These are phyloP conservation scores for Batillaria attramentaria DNA, from an alignment of 1,140 invertebrate genomes.

Conservation along the genomic window DNA sequence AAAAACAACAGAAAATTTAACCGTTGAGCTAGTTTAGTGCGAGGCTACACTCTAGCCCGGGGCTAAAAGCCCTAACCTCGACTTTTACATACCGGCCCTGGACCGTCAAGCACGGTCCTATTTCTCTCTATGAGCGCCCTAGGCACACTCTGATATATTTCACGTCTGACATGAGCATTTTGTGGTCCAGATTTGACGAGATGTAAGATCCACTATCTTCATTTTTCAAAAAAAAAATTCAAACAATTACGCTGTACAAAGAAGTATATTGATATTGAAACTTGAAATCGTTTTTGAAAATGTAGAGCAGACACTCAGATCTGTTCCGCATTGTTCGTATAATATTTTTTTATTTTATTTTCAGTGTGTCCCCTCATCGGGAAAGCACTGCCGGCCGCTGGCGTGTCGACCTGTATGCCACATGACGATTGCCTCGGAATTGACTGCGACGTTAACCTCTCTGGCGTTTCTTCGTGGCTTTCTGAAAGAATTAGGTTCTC, in stretches of 20 bases:
- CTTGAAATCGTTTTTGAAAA: not conserved
- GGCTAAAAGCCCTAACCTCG: too few species aligned
- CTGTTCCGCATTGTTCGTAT: too few species aligned
- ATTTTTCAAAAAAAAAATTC: not conserved
- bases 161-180: not conserved
- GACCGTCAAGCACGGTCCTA: not conserved
- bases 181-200: not conserved
- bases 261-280: not conserved
- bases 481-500: not conserved
- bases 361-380: constrained; percentile 37
- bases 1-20: too few species aligned
- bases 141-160: not conserved
- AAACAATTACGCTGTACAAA: not conserved
- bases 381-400: constrained; percentile 24
- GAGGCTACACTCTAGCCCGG: too few species aligned
- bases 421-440: constrained; percentile 36
- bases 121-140: not conserved
- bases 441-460: constrained; percentile 21
- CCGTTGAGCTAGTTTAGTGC: too few species aligned
- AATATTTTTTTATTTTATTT: constrained; percentile 24
- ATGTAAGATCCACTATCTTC: not conserved
- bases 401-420: constrained; percentile 31
- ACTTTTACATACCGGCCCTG: too few species aligned
- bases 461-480: too few species aligned
- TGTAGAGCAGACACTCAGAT: not conserved